Conservation (phyloP, 2,113 vertebrate species). For the Picathartes gymnocephalus region DNA sequence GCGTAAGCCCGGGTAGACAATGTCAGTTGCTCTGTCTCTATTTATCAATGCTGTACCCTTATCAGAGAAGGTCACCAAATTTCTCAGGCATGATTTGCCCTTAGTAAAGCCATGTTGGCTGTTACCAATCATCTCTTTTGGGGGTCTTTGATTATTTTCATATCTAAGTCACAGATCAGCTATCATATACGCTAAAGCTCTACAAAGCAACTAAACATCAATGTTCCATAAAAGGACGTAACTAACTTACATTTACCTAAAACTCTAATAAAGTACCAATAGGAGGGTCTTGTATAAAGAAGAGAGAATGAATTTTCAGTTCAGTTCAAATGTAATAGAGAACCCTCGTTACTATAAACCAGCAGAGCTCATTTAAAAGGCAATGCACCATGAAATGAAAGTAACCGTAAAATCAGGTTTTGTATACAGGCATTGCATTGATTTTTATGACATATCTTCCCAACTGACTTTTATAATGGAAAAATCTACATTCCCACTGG, state of each 20-base stretch:
- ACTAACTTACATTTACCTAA: background rate
- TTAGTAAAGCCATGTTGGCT: background rate
- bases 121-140: background rate
- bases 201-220: background rate
- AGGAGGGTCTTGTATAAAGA: background rate
- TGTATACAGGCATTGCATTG: background rate
- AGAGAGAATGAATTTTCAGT: conserved; percentile 10
- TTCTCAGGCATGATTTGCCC: background rate
- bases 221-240: background rate
- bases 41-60: background rate
- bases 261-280: background rate
- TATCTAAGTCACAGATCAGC: background rate
- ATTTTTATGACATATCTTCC: background rate
- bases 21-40: background rate
- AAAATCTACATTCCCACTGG: background rate
- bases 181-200: background rate
- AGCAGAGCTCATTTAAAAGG: background rate
- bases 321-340: background rate
- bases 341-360: background rate
- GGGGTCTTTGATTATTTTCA: background rate
- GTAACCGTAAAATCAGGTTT: background rate
- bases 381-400: background rate
- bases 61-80: background rate
- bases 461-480: background rate
- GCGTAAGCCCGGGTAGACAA: background rate